Base-by-base conservation (phyloP, 2,888 invertebrate genomes). In the Theodoxus fluviatilis region DNA sequence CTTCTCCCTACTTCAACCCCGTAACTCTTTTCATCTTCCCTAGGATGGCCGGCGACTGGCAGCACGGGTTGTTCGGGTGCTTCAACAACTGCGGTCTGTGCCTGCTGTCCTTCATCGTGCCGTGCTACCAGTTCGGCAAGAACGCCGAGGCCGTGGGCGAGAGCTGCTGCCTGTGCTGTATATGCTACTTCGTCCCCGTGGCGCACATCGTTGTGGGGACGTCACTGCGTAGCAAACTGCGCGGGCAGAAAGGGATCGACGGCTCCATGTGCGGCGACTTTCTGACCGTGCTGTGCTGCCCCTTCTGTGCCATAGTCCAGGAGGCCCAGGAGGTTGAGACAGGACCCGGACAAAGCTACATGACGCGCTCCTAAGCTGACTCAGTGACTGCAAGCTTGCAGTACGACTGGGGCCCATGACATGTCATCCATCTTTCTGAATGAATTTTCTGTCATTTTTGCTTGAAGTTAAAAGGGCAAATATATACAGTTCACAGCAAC, bases 71-170 rank as follows among this genome's bases (percentile, higher is more conserved):
- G 9, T 74, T 67, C 22, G 76, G 75, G 18, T 78, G 78, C 61
- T 78, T 78, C 68, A 72, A 74, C 71, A 78, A 78, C 68, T 33
- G 74, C 25, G 76, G 76, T 18, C 43, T 77, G 18, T 78, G 78
- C 63, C 47, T 78, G 15, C 71, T 78, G 64, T 74, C 75, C 9
- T 78, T 76, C 66, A 68, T 77, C 31, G 74, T 76, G 18, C 78
- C 78, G 0, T 78, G 78, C 69, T 78, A 78, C 74, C 76, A 76
- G 1, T 78, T 78, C 63, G 78, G 76, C 43, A 81, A 82, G 68
- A 81, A 76, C 52, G 80, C 80, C 43, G 81, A 83, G 71, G 76
- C 75, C 0, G 80, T 80, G 37, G 81, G 81, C 4, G 81, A 82
- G 38, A 74, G 73, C 52, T 82, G 82, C 68, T 69, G 77, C n/a